Base-by-base conservation (phyloP, 2,888 invertebrate genomes). In the Nomada ruficornis region DNA sequence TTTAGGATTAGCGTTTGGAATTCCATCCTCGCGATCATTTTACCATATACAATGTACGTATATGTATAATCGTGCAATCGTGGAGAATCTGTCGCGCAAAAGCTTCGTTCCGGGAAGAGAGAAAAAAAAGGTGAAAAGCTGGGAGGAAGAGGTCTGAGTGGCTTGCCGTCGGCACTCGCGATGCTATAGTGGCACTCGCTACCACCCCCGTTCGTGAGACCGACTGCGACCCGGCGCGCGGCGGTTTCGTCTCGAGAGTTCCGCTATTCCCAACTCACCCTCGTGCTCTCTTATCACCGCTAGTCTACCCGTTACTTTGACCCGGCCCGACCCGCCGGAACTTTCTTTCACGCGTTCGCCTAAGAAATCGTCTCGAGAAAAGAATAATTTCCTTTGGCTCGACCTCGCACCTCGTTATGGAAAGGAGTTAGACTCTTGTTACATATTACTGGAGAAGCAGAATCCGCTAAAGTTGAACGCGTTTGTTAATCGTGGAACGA, bases 91-190 rank as follows among this genome's bases (percentile, higher is more conserved):
- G 65, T 83, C 64, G 68, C 68, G 69, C 55, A 68, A 64, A 57
- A 81, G 70, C 36, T 63, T 75, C 59, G 62, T 75, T 79, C 63
- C 55, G 62, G 36, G 73, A 59, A 20, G 20, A n/a, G 36, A 60
- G 57, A 52, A 26, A 47, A 77, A 77, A 71, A 60, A 62, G 47
- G 55, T 42, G 69, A 29, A 77, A 52, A 50, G 44, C n/a, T 18
- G 71, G 80, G 29, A 82, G 77, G 87, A 83, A 77, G 80, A 68
- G 83, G 85, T 87, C 85, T 88, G 89, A 88, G 87, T 89, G 87
- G 85, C 75, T 80, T 55, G 81, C 74, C 89, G 85, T 69, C 89
- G 87, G 82, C 85, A 81, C 88, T 87, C 88, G 76, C 81, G 75
- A 73, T 20, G 60, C 57, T 83, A 73, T 76, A 88, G 78, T 77